Percentiles rank a stretch among this genome's conserved stretches.
phyloP scores from a whole-genome alignment of 35 echinoderm and acorn worm species.

The Patiria miniata region DNA sequence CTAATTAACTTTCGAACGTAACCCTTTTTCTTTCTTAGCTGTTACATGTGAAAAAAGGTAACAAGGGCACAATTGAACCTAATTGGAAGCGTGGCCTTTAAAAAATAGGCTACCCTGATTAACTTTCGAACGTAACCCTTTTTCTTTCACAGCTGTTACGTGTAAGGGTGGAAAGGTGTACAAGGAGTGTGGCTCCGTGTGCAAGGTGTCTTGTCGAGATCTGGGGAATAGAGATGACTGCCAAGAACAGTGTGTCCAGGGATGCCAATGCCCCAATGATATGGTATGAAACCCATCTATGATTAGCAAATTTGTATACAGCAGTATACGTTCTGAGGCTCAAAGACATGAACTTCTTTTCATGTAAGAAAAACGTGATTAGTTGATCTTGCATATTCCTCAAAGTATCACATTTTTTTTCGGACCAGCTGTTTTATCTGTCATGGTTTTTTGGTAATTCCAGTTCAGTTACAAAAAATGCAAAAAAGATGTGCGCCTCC shows the following conservation, averaged over 20 bases:
- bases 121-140: too few relatives aligned
- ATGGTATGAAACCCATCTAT: background rate
- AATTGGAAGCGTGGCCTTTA: too few relatives aligned
- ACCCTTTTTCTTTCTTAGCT: too few relatives aligned
- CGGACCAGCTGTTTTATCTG: background rate
- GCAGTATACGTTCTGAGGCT: background rate
- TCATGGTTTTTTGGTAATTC: background rate
- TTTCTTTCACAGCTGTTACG: background rate
- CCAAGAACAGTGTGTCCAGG: constrained; percentile 23
- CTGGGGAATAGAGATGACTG: background rate
- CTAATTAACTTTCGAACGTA: too few relatives aligned
- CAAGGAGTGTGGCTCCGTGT: constrained; percentile 32
- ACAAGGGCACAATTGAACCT: too few relatives aligned
- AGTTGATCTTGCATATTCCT: background rate
- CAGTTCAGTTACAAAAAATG: too few relatives aligned
- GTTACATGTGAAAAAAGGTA: too few relatives aligned
- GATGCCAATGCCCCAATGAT: constrained; percentile 36
- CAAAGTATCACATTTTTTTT: background rate
- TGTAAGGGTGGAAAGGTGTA: constrained; percentile 15
- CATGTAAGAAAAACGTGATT: background rate
- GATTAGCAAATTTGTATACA: background rate
- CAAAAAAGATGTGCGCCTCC: too few relatives aligned
- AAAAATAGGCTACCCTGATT: too few relatives aligned
- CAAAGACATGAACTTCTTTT: background rate
- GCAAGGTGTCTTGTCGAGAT: constrained; percentile 14